Evolutionary conservation across 2,113 vertebrate genomes (phyloP).

Genomic region (Stigmatopora nigra): DNA sequence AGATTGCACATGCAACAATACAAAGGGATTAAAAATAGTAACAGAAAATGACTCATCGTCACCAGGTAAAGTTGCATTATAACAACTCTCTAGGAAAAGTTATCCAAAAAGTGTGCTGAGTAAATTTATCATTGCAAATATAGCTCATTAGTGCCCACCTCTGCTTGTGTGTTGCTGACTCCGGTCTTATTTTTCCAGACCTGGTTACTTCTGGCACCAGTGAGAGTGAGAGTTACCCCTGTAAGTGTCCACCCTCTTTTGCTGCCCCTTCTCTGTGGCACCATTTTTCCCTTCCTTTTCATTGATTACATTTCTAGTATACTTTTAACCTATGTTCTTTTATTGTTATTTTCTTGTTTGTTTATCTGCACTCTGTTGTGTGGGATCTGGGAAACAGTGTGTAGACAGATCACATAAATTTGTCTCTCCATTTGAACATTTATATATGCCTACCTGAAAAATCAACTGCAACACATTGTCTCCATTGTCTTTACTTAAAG

Average conservation of each 20-base stretch:
- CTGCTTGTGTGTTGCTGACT: conserved; percentile 68
- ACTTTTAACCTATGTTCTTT: conserved; percentile 12
- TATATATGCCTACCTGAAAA: too few relatives aligned
- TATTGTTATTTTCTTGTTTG: neutral
- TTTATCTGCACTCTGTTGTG: conserved; percentile 3
- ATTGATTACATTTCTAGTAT: neutral
- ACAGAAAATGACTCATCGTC: neutral
- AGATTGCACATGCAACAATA: too few relatives aligned
- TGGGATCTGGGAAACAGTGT: conserved; percentile 1
- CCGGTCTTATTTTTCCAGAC: conserved; percentile 89
- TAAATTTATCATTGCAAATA: neutral
- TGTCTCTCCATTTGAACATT: too few relatives aligned
- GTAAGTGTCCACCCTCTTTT: conserved; percentile 78
- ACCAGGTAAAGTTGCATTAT: neutral
- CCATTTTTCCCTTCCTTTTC: neutral
- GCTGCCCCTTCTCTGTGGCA: conserved; percentile 1
- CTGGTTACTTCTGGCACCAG: conserved; percentile 97
- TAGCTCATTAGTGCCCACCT: neutral
- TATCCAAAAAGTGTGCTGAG: neutral
- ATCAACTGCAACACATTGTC: too few relatives aligned
- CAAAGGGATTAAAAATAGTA: neutral
- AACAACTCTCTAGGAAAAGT: neutral
- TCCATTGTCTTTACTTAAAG: too few relatives aligned
- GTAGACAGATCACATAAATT: neutral
- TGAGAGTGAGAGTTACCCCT: conserved; percentile 98